Percentiles rank a stretch among this genome's conserved stretches.
Conservation (phyloP, 2,888 invertebrate genomes). For the Patella caerulea region DNA sequence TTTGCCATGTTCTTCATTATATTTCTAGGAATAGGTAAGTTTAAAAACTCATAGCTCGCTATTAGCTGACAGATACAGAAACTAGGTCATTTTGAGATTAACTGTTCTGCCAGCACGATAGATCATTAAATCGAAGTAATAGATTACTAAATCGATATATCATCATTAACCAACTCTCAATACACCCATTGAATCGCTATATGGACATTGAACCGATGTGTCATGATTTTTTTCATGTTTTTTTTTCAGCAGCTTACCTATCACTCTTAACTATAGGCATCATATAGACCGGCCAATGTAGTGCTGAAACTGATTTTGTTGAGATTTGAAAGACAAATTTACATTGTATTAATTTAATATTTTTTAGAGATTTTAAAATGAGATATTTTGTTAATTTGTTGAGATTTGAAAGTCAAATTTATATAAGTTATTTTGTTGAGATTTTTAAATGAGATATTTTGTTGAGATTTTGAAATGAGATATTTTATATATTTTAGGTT, state of each 20-base stretch:
- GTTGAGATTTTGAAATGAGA: neutral
- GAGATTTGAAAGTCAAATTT: neutral
- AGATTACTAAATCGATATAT: no score
- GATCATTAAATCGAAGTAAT: no score
- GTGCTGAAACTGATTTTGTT: no score
- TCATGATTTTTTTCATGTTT: neutral
- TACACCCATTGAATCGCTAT: neutral
- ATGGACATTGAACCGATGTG: neutral
- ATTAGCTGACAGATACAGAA: no score
- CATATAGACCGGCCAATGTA: no score
- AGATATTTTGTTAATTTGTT: neutral
- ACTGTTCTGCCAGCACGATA: no score
- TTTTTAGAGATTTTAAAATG: no score
- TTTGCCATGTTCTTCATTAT: constrained; percentile 67
- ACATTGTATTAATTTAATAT: no score
- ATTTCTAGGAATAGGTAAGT: constrained; percentile 67
- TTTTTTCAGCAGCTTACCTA: no score
- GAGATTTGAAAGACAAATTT: no score
- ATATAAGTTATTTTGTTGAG: neutral
- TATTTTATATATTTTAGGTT: constrained; percentile 48
- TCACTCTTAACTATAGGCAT: no score
- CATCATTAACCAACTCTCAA: neutral
- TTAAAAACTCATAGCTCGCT: neutral
- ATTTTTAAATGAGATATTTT: neutral
- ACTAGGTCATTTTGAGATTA: no score